Conservation (phyloP, 1,140 invertebrate species). For the Lepidurus packardi region DNA sequence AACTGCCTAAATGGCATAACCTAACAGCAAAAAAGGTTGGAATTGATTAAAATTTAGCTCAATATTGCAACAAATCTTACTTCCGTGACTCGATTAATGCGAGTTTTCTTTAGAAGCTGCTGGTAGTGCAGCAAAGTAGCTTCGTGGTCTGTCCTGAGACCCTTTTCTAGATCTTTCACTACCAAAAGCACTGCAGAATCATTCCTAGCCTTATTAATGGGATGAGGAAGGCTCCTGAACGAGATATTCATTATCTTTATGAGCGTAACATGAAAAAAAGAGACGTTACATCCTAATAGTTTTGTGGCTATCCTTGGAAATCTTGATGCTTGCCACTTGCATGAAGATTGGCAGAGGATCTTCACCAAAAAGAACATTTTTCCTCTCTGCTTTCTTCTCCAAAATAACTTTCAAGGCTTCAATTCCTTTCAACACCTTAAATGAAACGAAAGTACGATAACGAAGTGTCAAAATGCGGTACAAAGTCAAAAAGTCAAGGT, state of each 20-base stretch:
- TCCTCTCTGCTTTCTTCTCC: neutral
- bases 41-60: conserved; percentile 17
- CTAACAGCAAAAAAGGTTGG: conserved; percentile 37
- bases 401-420: neutral
- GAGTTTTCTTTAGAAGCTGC: conserved; percentile 39
- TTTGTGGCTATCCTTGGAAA: neutral
- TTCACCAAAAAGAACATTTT: neutral
- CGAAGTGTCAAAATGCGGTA: no score
- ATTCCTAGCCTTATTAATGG: neutral
- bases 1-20: conserved; percentile 43
- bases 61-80: conserved; percentile 27
- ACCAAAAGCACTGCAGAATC: conserved; percentile 43
- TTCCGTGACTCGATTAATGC: conserved; percentile 38
- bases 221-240: neutral
- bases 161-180: conserved; percentile 44
- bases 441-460: no score
- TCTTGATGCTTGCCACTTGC: conserved; percentile 4
- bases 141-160: conserved; percentile 42
- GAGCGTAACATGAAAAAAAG: neutral
- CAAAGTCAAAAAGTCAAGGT: no score
- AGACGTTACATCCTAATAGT: neutral
- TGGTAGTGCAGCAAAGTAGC: conserved; percentile 41
- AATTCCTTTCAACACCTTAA: neutral
- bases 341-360: conserved; percentile 10
- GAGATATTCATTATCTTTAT: neutral